These are phyloP conservation scores for Drosophila mimica DNA, from an alignment of 2,888 invertebrate species.

Conservation along the genomic window DNA sequence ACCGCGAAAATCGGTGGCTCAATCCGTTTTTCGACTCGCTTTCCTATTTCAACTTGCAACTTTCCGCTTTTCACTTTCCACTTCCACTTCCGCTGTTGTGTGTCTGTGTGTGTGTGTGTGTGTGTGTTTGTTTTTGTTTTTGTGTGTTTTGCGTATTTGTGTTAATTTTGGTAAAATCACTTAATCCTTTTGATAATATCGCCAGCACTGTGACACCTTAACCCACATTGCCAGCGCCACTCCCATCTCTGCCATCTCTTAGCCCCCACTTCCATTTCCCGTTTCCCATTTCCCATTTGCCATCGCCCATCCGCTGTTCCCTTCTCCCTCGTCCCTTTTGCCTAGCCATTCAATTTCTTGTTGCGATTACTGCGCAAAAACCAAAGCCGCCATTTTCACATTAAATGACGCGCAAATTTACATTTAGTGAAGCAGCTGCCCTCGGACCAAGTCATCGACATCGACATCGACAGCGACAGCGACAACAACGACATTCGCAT, in stretches of 20 bases:
- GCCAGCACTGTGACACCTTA: slow-evolving; percentile 60
- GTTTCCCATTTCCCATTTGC: background rate
- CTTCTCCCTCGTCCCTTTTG: background rate
- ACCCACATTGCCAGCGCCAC: slow-evolving; percentile 41
- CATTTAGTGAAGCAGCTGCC: slow-evolving; percentile 49
- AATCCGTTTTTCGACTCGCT: slow-evolving; percentile 21
- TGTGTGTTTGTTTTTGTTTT: slow-evolving; percentile 34
- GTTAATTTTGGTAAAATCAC: slow-evolving; percentile 73
- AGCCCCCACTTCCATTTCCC: background rate
- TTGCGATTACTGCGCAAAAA: slow-evolving; percentile 17
- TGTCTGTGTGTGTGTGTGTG: slow-evolving; percentile 1
- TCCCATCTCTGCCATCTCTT: background rate
- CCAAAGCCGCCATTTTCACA: slow-evolving; percentile 50
- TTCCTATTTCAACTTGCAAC: slow-evolving; percentile 15
- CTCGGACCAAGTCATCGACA: slow-evolving; percentile 37
- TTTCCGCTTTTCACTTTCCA: slow-evolving; percentile 3
- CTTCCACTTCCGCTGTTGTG: slow-evolving; percentile 14
- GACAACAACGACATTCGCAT: slow-evolving; percentile 7
- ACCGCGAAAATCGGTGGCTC: background rate
- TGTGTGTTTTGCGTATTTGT: slow-evolving; percentile 30
- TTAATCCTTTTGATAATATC: slow-evolving; percentile 76
- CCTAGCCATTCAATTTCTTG: background rate
- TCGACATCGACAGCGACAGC: slow-evolving; percentile 13
- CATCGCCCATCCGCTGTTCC: background rate
- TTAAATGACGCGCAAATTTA: slow-evolving; percentile 78